Base-by-base conservation (phyloP, 1,140 invertebrate species). In the Dysdera silvatica region DNA sequence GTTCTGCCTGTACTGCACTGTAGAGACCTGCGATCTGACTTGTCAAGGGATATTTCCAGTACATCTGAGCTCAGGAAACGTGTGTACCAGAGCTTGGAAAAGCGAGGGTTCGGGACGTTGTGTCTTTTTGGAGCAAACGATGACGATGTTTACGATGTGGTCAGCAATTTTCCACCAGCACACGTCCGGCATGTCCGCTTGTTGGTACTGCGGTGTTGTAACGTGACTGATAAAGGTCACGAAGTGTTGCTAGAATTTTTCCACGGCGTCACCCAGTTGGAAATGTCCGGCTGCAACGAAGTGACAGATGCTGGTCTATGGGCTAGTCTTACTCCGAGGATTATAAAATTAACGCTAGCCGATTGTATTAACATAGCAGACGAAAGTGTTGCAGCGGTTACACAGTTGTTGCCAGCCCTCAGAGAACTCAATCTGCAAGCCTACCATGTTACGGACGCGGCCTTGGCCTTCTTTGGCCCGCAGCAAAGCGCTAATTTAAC, bases 331-430 rank as follows among this genome's bases (percentile, higher is more conserved):
- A 88, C 88, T 72, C 89, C 91, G 40, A 82, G 89, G 69, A 91
- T 96, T 74, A 87, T 91, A 43, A 89, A 87, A 56, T 82, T 96
- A 66, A 91, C 88, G 48, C 82, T 96, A 71, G 87, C 87, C 66
- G 93, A 96, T 79, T 95, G 93, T 77, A 95, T 95, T 80, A 95
- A 96, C 76, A 87, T 96, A 68, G 91, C 91, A 47, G 91, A 96
- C 76, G 92, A 95, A 77, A 90, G 90, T 43, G 87, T 95, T 45
- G 90, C 90, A 8, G 91, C 92, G 48, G 89, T 95, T 33, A 89
- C 91, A 41, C 91, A 95, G 76, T 81, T 95, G 35, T 77, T 96
- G 69, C 91, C 92, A 33, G 87, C 87, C n/a, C 81, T 96, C 26
- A 90, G 91, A 74, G 91, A 95, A 79, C 90, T 96, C 73, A 89